Evolutionary conservation across 1,140 invertebrate genomes (phyloP).

Genomic region (Delia radicum): DNA sequence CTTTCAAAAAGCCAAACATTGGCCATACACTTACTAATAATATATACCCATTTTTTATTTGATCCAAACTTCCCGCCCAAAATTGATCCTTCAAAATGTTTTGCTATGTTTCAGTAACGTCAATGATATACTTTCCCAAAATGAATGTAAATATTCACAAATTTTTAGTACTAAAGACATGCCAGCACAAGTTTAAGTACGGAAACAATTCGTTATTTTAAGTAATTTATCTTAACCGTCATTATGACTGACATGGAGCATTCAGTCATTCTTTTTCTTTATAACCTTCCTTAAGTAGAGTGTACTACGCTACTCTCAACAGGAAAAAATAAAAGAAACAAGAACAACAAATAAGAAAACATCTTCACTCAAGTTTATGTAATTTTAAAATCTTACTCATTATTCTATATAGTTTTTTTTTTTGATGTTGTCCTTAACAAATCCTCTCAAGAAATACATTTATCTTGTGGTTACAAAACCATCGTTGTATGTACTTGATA

Average conservation of each 20-base stretch:
- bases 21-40: too few relatives aligned
- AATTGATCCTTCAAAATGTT: too few relatives aligned
- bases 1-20: too few relatives aligned
- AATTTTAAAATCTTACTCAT: constrained; percentile 15
- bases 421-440: constrained; percentile 7
- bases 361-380: neutral
- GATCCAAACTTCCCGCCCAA: too few relatives aligned
- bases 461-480: constrained; percentile 17
- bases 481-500: too few relatives aligned
- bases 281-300: too few relatives aligned
- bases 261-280: neutral
- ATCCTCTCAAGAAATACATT: constrained; percentile 19
- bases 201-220: neutral
- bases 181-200: neutral
- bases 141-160: too few relatives aligned
- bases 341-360: neutral
- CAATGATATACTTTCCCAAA: too few relatives aligned
- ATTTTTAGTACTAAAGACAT: too few relatives aligned
- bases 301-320: too few relatives aligned
- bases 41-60: too few relatives aligned
- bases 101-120: too few relatives aligned
- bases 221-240: neutral
- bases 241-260: neutral
- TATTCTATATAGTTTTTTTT: neutral
- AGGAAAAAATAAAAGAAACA: neutral